These are phyloP conservation scores for Helleia helle DNA, from an alignment of 2,888 invertebrate genomes.

Conservation along the genomic window DNA sequence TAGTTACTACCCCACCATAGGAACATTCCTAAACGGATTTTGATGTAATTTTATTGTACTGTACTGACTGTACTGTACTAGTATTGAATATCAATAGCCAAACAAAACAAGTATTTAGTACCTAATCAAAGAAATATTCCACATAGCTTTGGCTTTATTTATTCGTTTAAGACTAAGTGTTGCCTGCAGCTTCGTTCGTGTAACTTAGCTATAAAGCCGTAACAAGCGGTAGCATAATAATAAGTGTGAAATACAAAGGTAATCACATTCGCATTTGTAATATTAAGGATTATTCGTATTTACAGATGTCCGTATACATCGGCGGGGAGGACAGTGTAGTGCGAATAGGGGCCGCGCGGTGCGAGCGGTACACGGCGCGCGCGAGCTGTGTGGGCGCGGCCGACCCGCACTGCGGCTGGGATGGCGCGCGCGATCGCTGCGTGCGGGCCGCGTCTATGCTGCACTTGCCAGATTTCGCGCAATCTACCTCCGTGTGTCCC, in stretches of 20 bases:
- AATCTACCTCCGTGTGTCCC: slow-evolving; percentile 71
- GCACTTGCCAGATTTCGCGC: slow-evolving; percentile 86
- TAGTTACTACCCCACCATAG: too few species aligned
- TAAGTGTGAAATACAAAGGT: not conserved
- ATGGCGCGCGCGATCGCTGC: slow-evolving; percentile 82
- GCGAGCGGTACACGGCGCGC: slow-evolving; percentile 80
- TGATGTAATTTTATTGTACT: too few species aligned
- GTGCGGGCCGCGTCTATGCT: slow-evolving; percentile 68
- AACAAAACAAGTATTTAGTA: too few species aligned
- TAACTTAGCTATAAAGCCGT: too few species aligned
- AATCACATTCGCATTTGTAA: not conserved
- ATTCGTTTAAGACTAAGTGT: too few species aligned
- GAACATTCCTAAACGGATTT: too few species aligned
- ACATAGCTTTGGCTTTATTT: too few species aligned
- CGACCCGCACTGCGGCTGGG: slow-evolving; percentile 97
- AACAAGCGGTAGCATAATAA: too few species aligned
- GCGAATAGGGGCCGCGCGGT: slow-evolving; percentile 85
- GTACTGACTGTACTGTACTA: too few species aligned
- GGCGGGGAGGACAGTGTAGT: slow-evolving; percentile 80
- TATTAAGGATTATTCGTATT: not conserved
- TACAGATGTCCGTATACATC: slow-evolving; percentile 82
- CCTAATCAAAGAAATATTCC: too few species aligned
- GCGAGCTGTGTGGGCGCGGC: slow-evolving; percentile 85
- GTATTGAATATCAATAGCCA: too few species aligned
- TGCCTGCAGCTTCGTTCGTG: too few species aligned